Evolutionary conservation across 92 coral and sea anemone genomes (phyloP), one percentile per base, ranked within the genome.

Genomic region (Nematostella vectensis): DNA sequence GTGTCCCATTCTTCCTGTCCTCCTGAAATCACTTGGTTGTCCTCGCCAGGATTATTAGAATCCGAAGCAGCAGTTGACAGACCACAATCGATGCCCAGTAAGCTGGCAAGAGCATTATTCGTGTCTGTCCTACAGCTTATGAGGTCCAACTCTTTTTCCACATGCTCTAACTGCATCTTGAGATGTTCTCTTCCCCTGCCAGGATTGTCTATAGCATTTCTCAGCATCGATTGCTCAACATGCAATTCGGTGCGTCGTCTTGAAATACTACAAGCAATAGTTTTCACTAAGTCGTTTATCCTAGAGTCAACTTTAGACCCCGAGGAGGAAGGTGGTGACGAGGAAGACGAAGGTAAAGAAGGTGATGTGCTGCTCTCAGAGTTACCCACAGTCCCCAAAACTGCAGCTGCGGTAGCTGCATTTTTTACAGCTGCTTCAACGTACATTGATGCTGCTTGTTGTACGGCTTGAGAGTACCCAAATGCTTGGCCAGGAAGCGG

Each of bases 221-320:
- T 27, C 27, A 66, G 48, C 44, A 37, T 29, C 11, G 27, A n/a
- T 29, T 66, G 47, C 47, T 66, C 72, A 11, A 31, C 55, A 4
- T 29, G 2, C 27, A 66, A 31, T 17, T 54, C 47, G 23, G 21
- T 54, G 16, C 40, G 31, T 30, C 72, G 22, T 27, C 37, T 53
- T 12, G 25, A 38, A 16, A 55, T 47, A 29, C 31, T 55, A 24
- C 15, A 36, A 8, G 42, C 42, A 8, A 36, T 8, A 36, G 42
- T 8, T 36, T 8, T 15, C 8, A 36, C 42, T 36, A 36, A 36
- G 15, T 8, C 8, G 8, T 36, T 15, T 15, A 36, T 15, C 8
- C 15, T 36, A 8, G 15, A 36, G 42, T 36, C 42, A 36, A 8
- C 42, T 8, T 36, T 15, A 8, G 42, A 36, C 42, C 9, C 42